Conservation (phyloP, 2,113 vertebrate genomes). For the Forbesichthys agassizii region DNA sequence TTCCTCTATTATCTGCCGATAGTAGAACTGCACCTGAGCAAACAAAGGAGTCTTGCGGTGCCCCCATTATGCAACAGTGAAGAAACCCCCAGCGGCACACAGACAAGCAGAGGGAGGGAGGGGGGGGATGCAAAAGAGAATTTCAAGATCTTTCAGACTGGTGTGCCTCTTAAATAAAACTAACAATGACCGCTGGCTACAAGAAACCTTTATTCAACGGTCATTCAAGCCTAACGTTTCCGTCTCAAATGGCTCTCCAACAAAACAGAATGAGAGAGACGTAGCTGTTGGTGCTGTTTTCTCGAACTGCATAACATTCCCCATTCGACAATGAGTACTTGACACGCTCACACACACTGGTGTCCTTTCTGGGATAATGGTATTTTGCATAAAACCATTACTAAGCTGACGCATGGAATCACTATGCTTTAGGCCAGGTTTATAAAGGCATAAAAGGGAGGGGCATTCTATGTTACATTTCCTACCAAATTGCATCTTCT, state of each 20-base stretch:
- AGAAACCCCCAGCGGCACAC: slow-evolving; percentile 52
- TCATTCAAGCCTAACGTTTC: slow-evolving; percentile 42
- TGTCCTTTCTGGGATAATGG: slow-evolving; percentile 73
- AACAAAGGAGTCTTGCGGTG: slow-evolving; percentile 63
- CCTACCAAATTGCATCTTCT: slow-evolving; percentile 1
- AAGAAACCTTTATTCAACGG: slow-evolving; percentile 43
- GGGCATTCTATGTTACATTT: neutral
- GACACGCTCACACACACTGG: slow-evolving; percentile 60
- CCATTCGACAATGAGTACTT: slow-evolving; percentile 58
- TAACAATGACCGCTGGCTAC: slow-evolving; percentile 55
- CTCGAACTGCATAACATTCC: slow-evolving; percentile 43
- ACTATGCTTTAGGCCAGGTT: slow-evolving; percentile 59
- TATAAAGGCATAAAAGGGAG: slow-evolving; percentile 47
- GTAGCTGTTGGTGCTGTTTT: slow-evolving; percentile 50
- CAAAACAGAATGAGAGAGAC: slow-evolving; percentile 26
- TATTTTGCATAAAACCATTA: slow-evolving; percentile 77
- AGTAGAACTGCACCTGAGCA: slow-evolving; percentile 72
- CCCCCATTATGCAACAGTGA: slow-evolving; percentile 66
- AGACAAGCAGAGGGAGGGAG: slow-evolving; percentile 28
- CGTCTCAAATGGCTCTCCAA: slow-evolving; percentile 45
- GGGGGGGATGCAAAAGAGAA: slow-evolving; percentile 48
- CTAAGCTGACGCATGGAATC: slow-evolving; percentile 75
- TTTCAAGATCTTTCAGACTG: slow-evolving; percentile 39
- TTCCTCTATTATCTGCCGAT: slow-evolving; percentile 68
- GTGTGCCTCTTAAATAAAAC: slow-evolving; percentile 53